phyloP scores from a whole-genome alignment of 37 sponge, comb jelly and placozoan species.

The Bolinopsis microptera region DNA sequence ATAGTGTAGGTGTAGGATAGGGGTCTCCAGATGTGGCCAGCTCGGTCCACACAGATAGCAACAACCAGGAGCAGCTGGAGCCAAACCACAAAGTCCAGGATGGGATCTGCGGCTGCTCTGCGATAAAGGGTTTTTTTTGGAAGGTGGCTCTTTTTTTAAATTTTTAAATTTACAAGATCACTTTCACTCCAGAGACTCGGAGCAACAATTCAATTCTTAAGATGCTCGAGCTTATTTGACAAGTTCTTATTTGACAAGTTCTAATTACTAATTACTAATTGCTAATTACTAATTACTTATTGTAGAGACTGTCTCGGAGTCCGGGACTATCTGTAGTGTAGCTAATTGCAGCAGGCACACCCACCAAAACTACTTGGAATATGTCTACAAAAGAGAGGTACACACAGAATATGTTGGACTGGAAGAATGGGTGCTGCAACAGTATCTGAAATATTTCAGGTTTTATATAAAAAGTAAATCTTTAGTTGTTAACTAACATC shows the following conservation, averaged over 20 bases:
- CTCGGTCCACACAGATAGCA: conserved; percentile 60
- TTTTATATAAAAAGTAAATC: too few species aligned
- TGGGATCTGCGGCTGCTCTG: background rate
- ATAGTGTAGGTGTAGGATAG: conserved; percentile 57
- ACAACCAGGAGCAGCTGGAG: conserved; percentile 31
- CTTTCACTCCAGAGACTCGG: too few species aligned
- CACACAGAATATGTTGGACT: conserved; percentile 43
- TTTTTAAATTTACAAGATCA: too few species aligned
- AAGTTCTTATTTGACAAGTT: too few species aligned
- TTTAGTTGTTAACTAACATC: too few species aligned
- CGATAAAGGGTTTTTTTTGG: background rate
- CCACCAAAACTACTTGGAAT: conserved; percentile 19
- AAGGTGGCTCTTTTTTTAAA: too few species aligned
- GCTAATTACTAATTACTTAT: background rate
- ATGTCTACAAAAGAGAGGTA: background rate
- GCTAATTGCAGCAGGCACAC: conserved; percentile 33
- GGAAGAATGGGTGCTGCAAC: conserved; percentile 57
- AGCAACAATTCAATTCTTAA: too few species aligned
- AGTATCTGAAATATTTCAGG: background rate
- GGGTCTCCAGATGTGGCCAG: conserved; percentile 58
- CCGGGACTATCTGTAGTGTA: background rate
- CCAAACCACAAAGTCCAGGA: conserved; percentile 42
- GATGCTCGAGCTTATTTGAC: too few species aligned
- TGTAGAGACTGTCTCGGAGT: background rate
- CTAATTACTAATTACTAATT: background rate